Base-by-base conservation (phyloP, 1,140 invertebrate genomes). In the Centruroides vittatus region DNA sequence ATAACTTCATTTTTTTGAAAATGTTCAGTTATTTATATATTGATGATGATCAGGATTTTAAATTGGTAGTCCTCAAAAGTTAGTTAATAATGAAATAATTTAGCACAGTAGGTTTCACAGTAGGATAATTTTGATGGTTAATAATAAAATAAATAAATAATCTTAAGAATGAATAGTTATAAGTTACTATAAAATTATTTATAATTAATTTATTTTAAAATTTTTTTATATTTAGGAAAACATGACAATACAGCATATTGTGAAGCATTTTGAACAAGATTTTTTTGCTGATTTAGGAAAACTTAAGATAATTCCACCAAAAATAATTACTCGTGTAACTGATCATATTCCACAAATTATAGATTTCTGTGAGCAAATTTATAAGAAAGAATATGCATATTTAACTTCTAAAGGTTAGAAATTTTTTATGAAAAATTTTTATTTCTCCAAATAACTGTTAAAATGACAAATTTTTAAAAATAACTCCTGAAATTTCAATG, bases 341-440 rank as follows among this genome's bases (percentile, higher is more conserved):
- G 82, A 92, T 58, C 82, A 88, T 71, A 84, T 97, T 54, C 78
- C 80, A 12, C 72, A 82, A 55, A 93, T 95, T 57, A 78, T 88
- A 63, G 66, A 77, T 9, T 94, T 93, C 73, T 81, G 93, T 9
- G 67, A 81, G 62, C 76, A 78, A 54, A 77, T 95, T 35, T 65
- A 89, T 12, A 67, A 81, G 0, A 81, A 80, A 54, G 73, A 78
- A 50, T 73, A 76, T 63, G 89, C 85, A 11, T 94, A 94, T 72
- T 68, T 80, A 56, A 72, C 79, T 46, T 6, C 35, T 47, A 48
- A 67, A 60, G 63, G 63, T 65, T 52, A 41, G 51, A 34, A 35
- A 60, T 11, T 7, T 11, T 49, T 56, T 50, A 23, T 23, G 23
- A 23, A 23, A 23, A 23, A 23, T 23, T 23, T 23, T 23, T 23